Conservation (phyloP, 2,113 vertebrate genomes). For the Xerus inauris region DNA sequence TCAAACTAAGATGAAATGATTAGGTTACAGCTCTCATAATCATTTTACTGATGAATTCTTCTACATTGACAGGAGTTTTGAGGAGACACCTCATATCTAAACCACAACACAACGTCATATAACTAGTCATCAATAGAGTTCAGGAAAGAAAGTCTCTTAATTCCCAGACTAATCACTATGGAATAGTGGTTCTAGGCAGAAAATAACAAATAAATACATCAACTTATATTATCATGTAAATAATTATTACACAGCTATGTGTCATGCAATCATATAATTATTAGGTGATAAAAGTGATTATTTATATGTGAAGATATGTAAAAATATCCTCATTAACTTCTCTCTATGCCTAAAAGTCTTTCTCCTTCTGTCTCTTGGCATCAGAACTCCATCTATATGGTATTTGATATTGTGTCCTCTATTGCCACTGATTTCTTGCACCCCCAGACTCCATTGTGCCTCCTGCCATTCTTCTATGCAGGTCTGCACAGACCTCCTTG, state of each 20-base stretch:
- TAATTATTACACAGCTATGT: slow-evolving; percentile 28
- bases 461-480: neutral
- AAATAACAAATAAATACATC: neutral
- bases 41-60: too few species aligned
- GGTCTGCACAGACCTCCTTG: neutral
- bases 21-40: too few species aligned
- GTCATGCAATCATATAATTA: neutral
- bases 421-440: neutral
- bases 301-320: neutral
- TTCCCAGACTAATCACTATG: neutral
- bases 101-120: neutral
- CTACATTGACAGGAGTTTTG: too few species aligned
- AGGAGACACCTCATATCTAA: too few species aligned
- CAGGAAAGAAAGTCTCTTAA: slow-evolving; percentile 2
- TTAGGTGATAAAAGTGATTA: slow-evolving; percentile 8
- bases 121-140: neutral
- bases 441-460: neutral
- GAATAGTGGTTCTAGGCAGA: neutral
- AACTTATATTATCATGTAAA: neutral
- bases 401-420: neutral
- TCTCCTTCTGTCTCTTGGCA: neutral
- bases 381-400: neutral
- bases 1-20: too few species aligned
- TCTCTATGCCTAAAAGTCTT: neutral
- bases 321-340: slow-evolving; percentile 19